Evolutionary conservation across 2,888 invertebrate species (phyloP), one percentile per base, ranked within the genome.

Genomic region (Sarcophaga caerulescens): DNA sequence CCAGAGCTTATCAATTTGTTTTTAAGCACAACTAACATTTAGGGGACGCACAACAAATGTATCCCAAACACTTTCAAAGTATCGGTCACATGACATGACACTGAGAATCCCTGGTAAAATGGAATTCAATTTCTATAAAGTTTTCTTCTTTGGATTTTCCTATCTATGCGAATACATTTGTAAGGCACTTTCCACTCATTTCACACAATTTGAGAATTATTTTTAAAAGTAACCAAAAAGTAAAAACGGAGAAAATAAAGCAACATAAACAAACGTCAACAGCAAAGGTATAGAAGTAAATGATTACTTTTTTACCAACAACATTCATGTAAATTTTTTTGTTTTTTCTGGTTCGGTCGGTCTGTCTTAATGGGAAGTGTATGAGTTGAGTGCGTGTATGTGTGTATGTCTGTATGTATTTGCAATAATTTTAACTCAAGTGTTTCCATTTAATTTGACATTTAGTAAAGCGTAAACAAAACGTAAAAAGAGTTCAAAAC

Each of bases 371-470:
- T 68, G 47, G 35, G 0, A 12, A 3, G 66, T 19, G 66, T 69
- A 23, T 14, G 52, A 17, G 21, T 70, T 14, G 52, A 17, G 21
- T 70, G 10, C 17, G 23, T 23, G 8, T 25, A 6, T 76, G 73
- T 21, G 6, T 60, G 19, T 60, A 14, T 23, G 4, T 66, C 12
- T 63, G 52, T 63, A 35, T 74, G 45, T 69, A n/a, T 78, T 81
- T 70, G 23, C 52, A 17, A 3, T 52, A 12, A 52, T 52, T 52
- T 52, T 52, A 52, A 70, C 62, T 81, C n/a, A 77, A 85, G 65
- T 75, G 74, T 70, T 81, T 81, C 78, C 78, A 60, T 85, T 79
- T 82, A 85, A 85, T 82, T 85, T 85, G 85, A 75, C 85, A 79
- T 78, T 75, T 78, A 78, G 23, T 78, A 57, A 79, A 85, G 78